Evolutionary conservation across 2,113 vertebrate genomes (phyloP).

Genomic region (Semnornis frantzii): DNA sequence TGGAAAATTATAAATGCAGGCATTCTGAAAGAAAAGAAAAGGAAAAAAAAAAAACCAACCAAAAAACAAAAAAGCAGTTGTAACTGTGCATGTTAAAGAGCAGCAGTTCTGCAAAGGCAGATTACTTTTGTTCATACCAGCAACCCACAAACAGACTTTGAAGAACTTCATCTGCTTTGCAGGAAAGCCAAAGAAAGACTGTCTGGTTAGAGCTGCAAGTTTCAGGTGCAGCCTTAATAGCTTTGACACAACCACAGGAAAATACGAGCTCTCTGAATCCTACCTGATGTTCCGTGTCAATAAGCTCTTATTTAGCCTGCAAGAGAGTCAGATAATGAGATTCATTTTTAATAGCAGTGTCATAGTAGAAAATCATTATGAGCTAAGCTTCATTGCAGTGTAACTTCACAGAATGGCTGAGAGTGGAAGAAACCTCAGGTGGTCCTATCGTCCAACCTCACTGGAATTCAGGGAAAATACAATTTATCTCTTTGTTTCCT

Average conservation of each 20-base stretch:
- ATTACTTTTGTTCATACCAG: slow-evolving; percentile 25
- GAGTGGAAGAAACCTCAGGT: neutral
- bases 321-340: slow-evolving; percentile 9
- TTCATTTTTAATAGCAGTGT: slow-evolving; percentile 32
- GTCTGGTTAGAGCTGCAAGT: neutral
- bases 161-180: slow-evolving; percentile 22
- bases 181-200: neutral
- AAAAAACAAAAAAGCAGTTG: neutral
- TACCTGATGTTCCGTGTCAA: neutral
- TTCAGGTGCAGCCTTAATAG: slow-evolving; percentile 54
- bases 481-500: neutral
- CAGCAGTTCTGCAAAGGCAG: neutral
- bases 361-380: slow-evolving; percentile 2
- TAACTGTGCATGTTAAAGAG: neutral
- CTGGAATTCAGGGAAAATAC: neutral
- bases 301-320: slow-evolving; percentile 4
- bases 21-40: neutral
- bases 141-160: neutral
- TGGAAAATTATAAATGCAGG: neutral
- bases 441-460: neutral
- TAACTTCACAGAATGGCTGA: neutral
- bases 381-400: neutral
- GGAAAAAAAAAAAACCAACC: neutral
- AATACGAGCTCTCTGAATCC: slow-evolving; percentile 33
- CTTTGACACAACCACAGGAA: slow-evolving; percentile 57